These are phyloP conservation scores for Nephotettix cincticeps DNA, from an alignment of 1,140 invertebrate species.

Conservation along the genomic window DNA sequence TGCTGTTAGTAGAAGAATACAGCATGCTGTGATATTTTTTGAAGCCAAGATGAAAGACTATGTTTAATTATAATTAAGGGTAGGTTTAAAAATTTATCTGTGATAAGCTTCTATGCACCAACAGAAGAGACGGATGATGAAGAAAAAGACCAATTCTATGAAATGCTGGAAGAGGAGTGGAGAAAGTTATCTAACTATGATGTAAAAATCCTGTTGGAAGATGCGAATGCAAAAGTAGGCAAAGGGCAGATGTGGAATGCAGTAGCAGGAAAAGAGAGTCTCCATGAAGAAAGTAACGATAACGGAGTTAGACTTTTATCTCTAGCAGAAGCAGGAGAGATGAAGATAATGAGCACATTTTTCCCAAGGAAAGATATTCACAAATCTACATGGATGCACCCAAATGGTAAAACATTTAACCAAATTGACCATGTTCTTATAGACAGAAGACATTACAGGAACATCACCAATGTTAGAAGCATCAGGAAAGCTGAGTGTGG, in stretches of 20 bases:
- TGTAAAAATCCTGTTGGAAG: constrained; percentile 32
- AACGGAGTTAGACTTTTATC: constrained; percentile 35
- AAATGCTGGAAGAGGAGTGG: constrained; percentile 25
- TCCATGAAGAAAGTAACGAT: constrained; percentile 36
- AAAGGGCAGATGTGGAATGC: constrained; percentile 22
- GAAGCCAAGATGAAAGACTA: no score
- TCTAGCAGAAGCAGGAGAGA: constrained; percentile 32
- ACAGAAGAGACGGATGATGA: constrained; percentile 32
- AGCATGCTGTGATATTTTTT: constrained; percentile 19
- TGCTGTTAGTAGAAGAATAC: no score
- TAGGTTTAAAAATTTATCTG: constrained; percentile 31
- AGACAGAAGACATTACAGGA: constrained; percentile 1
- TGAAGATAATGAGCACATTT: constrained; percentile 37
- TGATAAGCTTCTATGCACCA: no score
- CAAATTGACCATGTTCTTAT: constrained; percentile 38
- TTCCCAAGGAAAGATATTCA: constrained; percentile 38
- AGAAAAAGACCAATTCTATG: constrained; percentile 32
- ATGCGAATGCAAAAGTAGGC: constrained; percentile 32
- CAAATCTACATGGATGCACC: constrained; percentile 32
- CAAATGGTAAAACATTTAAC: constrained; percentile 29
- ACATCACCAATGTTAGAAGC: constrained; percentile 26
- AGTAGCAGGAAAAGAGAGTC: constrained; percentile 43
- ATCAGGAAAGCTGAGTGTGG: constrained; percentile 31
- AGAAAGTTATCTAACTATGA: constrained; percentile 24
- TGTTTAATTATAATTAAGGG: constrained; percentile 25